Evolutionary conservation across 2,113 vertebrate genomes (phyloP).

Genomic region (Prinia subflava): DNA sequence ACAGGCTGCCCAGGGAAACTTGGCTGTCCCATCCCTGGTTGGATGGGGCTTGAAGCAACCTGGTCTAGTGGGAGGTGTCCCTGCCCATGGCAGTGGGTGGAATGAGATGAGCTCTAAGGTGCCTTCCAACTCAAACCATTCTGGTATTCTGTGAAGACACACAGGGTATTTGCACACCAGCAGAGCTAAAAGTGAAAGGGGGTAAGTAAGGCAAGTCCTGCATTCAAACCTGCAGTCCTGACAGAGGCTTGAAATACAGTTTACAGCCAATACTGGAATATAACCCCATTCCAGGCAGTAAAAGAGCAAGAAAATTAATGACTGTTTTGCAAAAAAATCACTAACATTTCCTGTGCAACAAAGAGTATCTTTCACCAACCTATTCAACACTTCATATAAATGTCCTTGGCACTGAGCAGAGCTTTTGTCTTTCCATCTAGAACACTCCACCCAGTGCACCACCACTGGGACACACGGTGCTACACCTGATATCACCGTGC

Average conservation of each 20-base stretch:
- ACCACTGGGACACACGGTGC: not conserved
- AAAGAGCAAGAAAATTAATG: not conserved
- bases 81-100: not conserved
- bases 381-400: accelerated
- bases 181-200: not conserved
- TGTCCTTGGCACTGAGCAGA: not conserved
- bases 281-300: not conserved
- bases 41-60: not conserved
- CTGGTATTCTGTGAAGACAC: not conserved
- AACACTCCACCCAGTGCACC: not conserved
- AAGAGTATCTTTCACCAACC: not conserved
- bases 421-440: not conserved
- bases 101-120: not conserved
- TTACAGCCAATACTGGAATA: not conserved
- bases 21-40: not conserved
- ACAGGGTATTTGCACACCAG: not conserved
- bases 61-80: too few relatives aligned
- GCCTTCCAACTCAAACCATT: not conserved
- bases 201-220: not conserved
- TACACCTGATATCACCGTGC: not conserved
- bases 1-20: not conserved
- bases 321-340: not conserved
- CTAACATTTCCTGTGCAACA: not conserved
- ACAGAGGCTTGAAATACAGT: not conserved
- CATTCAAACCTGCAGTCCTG: not conserved